Evolutionary conservation across 2,888 invertebrate species (phyloP).

Genomic region (Liodrosophila aerea): DNA sequence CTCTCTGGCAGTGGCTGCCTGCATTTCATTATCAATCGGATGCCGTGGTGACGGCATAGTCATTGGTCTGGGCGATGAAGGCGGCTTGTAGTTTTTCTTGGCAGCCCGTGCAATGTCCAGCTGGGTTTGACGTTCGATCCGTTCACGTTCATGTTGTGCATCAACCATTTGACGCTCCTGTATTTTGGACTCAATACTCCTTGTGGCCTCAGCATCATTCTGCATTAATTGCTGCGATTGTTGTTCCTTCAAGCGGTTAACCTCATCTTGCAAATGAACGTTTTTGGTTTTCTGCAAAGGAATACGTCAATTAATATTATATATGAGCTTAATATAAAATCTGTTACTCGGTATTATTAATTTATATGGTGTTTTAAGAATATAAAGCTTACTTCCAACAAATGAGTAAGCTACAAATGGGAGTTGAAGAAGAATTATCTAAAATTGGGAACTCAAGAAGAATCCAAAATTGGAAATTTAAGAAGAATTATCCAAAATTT

Average conservation of each 20-base stretch:
- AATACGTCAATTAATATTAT: background rate
- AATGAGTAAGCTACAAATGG: too few relatives aligned
- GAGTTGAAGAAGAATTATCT: too few relatives aligned
- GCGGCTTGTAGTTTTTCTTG: conserved; percentile 79
- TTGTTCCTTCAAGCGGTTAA: conserved; percentile 84
- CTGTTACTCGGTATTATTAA: too few relatives aligned
- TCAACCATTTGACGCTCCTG: conserved; percentile 83
- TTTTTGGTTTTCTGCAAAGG: conserved; percentile 84
- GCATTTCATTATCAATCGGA: background rate
- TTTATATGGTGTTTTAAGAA: too few relatives aligned
- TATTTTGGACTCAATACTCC: conserved; percentile 84
- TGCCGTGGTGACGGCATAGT: background rate
- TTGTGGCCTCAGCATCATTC: conserved; percentile 79
- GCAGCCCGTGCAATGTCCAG: conserved; percentile 84
- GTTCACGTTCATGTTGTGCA: conserved; percentile 83
- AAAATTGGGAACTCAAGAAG: too few relatives aligned
- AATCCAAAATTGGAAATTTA: too few relatives aligned
- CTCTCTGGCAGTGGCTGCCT: background rate
- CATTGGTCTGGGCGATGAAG: conserved; percentile 37
- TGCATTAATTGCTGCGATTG: conserved; percentile 81
- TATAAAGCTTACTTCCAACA: too few relatives aligned
- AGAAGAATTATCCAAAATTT: too few relatives aligned
- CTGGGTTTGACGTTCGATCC: conserved; percentile 83
- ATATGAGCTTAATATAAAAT: too few relatives aligned
- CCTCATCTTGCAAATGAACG: conserved; percentile 84